Evolutionary conservation across 2,113 vertebrate species (phyloP), one percentile per base, ranked within the genome.

Genomic region (Brachyistius frenatus): DNA sequence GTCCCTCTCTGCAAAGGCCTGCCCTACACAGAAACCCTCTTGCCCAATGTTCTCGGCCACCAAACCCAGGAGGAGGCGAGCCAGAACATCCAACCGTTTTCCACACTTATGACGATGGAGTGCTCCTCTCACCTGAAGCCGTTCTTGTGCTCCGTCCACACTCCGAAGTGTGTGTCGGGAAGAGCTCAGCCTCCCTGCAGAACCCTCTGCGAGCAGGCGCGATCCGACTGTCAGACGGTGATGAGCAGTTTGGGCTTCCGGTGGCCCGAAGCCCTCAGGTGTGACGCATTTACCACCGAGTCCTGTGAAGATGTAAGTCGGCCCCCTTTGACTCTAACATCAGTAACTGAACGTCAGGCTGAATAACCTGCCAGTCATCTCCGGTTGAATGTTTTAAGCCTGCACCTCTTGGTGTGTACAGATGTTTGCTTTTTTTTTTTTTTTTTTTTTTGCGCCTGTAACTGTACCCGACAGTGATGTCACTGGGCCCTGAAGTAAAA

Each of bases 141-240:
- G 54, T 97, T 98, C 80, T 70, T 98, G 30, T 98, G 97, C 85
- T 97, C 96, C 32, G 94, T 97, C 93, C 97, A 96, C 5, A 93
- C 92, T 0, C 97, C 97, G 0, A 94, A 96, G 58, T 98, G 97
- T 86, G 94, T 95, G 78, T 80, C 94, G 53, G 96, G 96, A 66
- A 93, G 90, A 79, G 90, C 94, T 79, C 95, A 93, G 52, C 94
- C 95, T 0, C 96, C 96, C 0, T 98, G 97, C 91, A 95, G 95
- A 44, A 95, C 94, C 15, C 93, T 96, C 49, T 98, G 97, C 11
- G 96, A 97, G 91, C 91, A 94, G 39, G 96, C 95, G 0, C 90
- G 92, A 16, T 92, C 95, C 53, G 94, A 92, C 80, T 97, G 96
- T 2, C 94, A 95, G 65, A 85, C 93, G 1, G 91, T 96, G 60